Evolutionary conservation across 2,797 vertebrate genomes (phyloP).

Genomic region (Graptemys geographica): DNA sequence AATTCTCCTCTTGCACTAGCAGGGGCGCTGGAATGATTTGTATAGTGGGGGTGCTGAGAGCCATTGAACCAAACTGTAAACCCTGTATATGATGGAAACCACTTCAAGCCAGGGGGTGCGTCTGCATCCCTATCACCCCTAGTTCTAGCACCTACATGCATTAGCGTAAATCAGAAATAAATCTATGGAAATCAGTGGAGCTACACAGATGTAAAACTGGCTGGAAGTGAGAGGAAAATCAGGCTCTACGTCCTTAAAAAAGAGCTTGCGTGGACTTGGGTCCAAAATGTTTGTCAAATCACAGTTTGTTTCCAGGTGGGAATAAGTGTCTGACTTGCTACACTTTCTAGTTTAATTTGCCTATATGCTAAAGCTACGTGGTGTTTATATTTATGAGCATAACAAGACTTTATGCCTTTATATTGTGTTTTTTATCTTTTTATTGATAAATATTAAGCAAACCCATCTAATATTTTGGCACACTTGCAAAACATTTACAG

Average conservation of each 20-base stretch:
- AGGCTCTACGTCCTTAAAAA: neutral
- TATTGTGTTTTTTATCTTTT: neutral
- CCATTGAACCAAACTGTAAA: too few relatives aligned
- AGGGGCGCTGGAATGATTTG: too few relatives aligned
- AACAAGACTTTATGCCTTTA: neutral
- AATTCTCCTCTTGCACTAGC: neutral
- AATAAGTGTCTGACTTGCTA: neutral
- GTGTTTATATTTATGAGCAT: neutral
- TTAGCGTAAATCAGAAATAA: neutral
- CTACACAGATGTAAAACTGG: accelerated
- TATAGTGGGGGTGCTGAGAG: too few relatives aligned
- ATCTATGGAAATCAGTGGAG: neutral
- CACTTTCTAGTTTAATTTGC: neutral
- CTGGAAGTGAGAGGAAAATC: neutral
- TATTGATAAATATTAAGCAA: slow-evolving; percentile 12
- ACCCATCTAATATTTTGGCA: neutral
- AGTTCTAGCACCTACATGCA: too few relatives aligned
- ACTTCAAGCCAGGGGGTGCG: too few relatives aligned
- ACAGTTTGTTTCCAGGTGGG: neutral
- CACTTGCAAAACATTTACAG: neutral
- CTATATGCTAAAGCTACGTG: neutral
- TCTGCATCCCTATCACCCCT: too few relatives aligned
- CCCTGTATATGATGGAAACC: too few relatives aligned
- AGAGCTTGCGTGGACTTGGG: neutral
- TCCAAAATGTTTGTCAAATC: neutral